Evolutionary conservation across 2,888 invertebrate species (phyloP), one percentile per base, ranked within the genome.

Genomic region (Tinea semifulvella): DNA sequence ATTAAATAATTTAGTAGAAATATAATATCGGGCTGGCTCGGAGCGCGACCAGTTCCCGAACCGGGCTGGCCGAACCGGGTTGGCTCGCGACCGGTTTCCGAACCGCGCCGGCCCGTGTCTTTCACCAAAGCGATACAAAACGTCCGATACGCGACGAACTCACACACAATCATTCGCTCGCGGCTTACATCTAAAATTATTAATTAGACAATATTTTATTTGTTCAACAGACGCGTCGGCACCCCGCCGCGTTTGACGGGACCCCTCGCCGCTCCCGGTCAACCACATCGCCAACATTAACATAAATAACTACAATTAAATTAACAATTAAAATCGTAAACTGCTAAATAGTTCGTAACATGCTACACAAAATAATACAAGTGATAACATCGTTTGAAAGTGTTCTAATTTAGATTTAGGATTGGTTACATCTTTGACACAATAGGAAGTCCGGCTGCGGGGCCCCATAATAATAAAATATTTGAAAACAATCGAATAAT

Each of bases 401-500:
- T n/a, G n/a, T n/a, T n/a, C n/a, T n/a, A n/a, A n/a, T n/a, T n/a
- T n/a, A n/a, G n/a, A n/a, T n/a, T n/a, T n/a, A n/a, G n/a, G n/a
- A n/a, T n/a, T n/a, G n/a, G n/a, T n/a, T n/a, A n/a, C n/a, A n/a
- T n/a, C n/a, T n/a, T n/a, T n/a, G n/a, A n/a, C n/a, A n/a, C n/a
- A n/a, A n/a, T n/a, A n/a, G n/a, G n/a, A n/a, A n/a, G n/a, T n/a
- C n/a, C n/a, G n/a, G n/a, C n/a, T n/a, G n/a, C 64, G 68, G 76
- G 70, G 76, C 74, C 77, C 76, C 77, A 76, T 79, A 68, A 76
- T 77, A 77, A 77, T 77, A 80, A 79, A 79, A 76, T 75, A 76
- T 76, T 80, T 79, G 72, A 80, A 79, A 80, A 79, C 80, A 79
- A 80, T 80, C 79, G 79, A 79, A 80, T 77, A 77, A 76, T 77